Conservation (phyloP, 2,797 vertebrate species). For the Clarias pachynema region DNA sequence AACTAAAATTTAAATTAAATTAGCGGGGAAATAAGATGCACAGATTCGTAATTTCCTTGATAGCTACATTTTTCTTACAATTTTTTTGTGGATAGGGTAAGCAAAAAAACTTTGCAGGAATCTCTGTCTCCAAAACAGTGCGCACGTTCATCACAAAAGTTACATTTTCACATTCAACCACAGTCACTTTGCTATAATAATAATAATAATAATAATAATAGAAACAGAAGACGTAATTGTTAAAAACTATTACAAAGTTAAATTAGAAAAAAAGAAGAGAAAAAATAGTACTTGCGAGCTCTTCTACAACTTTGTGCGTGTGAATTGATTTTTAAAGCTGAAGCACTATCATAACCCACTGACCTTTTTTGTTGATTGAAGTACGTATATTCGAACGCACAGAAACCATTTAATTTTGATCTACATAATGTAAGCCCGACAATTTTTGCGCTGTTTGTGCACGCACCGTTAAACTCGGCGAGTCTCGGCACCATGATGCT, state of each 20-base stretch:
- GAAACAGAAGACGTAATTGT: neutral
- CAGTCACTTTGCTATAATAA: neutral
- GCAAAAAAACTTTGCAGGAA: neutral
- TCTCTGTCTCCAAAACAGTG: neutral
- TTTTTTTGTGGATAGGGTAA: neutral
- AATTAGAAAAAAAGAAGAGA: too few species aligned
- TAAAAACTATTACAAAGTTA: neutral
- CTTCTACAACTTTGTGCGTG: neutral
- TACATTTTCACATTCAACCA: neutral
- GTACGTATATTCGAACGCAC: neutral
- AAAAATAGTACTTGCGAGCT: neutral
- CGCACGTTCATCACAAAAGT: too few species aligned
- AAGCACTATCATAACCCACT: neutral
- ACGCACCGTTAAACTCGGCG: constrained; percentile 82
- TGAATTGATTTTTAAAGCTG: neutral
- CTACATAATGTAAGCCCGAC: too few species aligned
- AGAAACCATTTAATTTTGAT: neutral
- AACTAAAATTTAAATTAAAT: neutral
- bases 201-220: constrained; percentile 10
- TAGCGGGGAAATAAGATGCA: neutral
- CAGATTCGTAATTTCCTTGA: neutral
- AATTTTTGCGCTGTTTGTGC: neutral
- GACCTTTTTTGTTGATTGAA: neutral
- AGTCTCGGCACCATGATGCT: constrained; percentile 84
- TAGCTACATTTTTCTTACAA: neutral